A percentile compares a stretch with the other conserved stretches of the same genome.
Evolutionary conservation across 2,888 invertebrate species (phyloP).

Genomic region (Ophraella communa): DNA sequence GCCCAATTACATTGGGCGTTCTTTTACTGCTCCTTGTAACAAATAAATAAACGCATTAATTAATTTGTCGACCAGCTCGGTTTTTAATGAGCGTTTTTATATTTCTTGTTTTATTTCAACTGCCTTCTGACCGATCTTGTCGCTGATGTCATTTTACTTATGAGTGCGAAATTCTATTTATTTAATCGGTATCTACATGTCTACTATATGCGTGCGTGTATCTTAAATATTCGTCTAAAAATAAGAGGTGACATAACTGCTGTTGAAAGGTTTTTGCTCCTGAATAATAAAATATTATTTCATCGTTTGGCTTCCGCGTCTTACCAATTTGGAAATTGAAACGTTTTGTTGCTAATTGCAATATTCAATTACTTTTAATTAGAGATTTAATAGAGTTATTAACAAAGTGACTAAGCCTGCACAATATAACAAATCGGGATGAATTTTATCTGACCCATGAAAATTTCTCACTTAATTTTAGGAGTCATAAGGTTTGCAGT

Average conservation of each 20-base stretch:
- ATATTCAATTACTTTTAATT: not conserved
- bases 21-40: too few relatives aligned
- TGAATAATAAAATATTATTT: constrained; percentile 16
- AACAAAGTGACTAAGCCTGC: too few relatives aligned
- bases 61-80: too few relatives aligned
- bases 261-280: constrained; percentile 19
- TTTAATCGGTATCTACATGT: not conserved
- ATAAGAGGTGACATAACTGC: constrained; percentile 22
- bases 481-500: too few relatives aligned
- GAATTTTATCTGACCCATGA: too few relatives aligned
- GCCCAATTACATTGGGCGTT: too few relatives aligned
- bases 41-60: too few relatives aligned
- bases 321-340: not conserved
- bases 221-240: constrained; percentile 20
- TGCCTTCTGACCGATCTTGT: constrained; percentile 1
- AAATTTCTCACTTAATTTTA: too few relatives aligned
- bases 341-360: not conserved
- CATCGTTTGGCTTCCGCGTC: constrained; percentile 12
- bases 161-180: constrained; percentile 17
- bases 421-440: too few relatives aligned
- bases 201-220: not conserved
- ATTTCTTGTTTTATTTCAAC: not conserved
- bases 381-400: too few relatives aligned
- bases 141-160: constrained; percentile 17
- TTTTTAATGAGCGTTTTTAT: too few relatives aligned